A percentile compares a stretch with the other conserved stretches of the same genome.
These are phyloP conservation scores for Mesembrinibis cayennensis DNA, from an alignment of 2,113 vertebrate species.

Conservation along the genomic window DNA sequence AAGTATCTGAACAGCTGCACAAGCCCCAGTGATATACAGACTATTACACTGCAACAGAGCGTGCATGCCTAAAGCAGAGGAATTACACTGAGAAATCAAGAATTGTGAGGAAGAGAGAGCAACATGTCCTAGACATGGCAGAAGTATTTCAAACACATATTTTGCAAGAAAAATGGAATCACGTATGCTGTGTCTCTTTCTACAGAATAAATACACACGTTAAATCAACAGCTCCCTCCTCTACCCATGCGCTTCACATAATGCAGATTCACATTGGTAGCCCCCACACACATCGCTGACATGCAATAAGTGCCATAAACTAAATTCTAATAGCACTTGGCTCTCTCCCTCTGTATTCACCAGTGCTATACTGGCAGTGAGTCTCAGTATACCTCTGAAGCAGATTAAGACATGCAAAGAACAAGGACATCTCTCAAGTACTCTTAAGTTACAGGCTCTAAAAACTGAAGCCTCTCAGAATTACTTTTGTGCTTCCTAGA, in stretches of 20 bases:
- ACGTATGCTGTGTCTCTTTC: background rate
- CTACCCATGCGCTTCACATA: accelerated
- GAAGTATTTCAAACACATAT: background rate
- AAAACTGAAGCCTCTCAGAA: background rate
- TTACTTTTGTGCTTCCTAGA: background rate
- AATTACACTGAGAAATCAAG: background rate
- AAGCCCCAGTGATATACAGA: background rate
- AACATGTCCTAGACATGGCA: background rate
- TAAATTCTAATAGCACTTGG: background rate
- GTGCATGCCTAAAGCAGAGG: background rate
- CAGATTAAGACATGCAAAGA: background rate
- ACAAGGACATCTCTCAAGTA: background rate
- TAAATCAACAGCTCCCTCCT: background rate
- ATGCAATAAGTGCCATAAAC: background rate
- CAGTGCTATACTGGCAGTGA: too few relatives aligned
- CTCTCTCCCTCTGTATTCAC: background rate
- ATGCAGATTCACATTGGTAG: background rate
- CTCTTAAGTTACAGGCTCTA: background rate
- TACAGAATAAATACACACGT: background rate
- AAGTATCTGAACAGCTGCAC: slow-evolving; percentile 13
- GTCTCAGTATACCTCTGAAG: background rate
- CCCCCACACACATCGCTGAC: accelerated
- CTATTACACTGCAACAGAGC: background rate
- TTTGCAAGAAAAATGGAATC: background rate
- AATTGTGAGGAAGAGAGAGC: background rate